Percentiles rank a stretch among this genome's conserved stretches.
phyloP scores from a whole-genome alignment of 2,888 invertebrate species.

The Hanleya hanleyi region DNA sequence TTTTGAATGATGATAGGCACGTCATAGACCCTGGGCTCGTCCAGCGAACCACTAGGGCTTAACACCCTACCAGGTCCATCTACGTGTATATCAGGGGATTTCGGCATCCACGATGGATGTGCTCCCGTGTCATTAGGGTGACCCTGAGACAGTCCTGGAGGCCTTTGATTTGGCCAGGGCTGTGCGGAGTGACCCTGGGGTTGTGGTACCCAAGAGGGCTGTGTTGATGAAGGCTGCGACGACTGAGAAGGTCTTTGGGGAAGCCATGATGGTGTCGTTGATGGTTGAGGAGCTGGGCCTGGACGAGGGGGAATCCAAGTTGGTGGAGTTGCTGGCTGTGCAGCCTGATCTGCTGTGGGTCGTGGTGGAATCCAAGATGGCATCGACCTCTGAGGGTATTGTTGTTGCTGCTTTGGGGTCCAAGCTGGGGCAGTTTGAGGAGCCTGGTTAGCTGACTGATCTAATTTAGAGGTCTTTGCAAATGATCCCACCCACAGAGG shows the following conservation, averaged over 20 bases:
- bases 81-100: not conserved
- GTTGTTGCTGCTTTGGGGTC: not conserved
- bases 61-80: not conserved
- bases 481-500: not conserved
- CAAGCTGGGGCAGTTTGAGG: not conserved
- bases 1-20: slow-evolving; percentile 5
- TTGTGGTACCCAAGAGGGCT: not conserved
- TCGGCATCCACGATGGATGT: slow-evolving; percentile 2
- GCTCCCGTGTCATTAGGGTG: too few species aligned
- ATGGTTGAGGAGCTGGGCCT: not conserved
- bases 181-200: not conserved
- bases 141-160: not conserved
- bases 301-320: slow-evolving; percentile 1
- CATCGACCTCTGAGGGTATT: not conserved
- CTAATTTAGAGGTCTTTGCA: not conserved
- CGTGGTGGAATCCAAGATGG: not conserved
- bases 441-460: not conserved
- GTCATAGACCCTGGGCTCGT: slow-evolving; percentile 1
- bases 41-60: not conserved
- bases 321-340: not conserved
- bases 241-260: not conserved
- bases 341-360: not conserved
- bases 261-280: not conserved
- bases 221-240: not conserved
- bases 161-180: not conserved